Conservation (phyloP, 2,113 vertebrate species). For the Sakesphorus luctuosus region DNA sequence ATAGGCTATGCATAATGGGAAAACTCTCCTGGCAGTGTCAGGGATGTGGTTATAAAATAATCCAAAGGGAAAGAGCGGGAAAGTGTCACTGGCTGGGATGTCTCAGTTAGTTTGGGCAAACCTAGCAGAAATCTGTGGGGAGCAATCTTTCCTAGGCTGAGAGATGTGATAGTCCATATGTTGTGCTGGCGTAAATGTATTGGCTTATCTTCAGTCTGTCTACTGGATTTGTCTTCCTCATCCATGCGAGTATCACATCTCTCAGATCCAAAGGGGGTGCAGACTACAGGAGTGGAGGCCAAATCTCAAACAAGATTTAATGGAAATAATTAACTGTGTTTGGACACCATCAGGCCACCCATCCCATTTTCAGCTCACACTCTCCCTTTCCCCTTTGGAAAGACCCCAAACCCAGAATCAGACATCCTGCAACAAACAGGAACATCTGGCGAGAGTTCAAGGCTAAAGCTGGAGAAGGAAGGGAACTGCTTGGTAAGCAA, state of each 20-base stretch:
- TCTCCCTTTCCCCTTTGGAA: background rate
- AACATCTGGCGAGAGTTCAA: background rate
- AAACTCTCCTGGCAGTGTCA: background rate
- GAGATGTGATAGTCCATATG: conserved; percentile 44
- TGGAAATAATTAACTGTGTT: background rate
- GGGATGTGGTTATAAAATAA: background rate
- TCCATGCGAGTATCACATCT: background rate
- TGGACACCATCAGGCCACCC: conserved; percentile 4
- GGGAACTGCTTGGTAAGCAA: background rate
- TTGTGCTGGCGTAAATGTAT: background rate
- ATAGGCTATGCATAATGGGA: background rate
- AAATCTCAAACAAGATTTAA: background rate
- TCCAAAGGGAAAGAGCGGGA: background rate
- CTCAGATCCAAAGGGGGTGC: background rate
- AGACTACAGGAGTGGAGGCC: conserved; percentile 3
- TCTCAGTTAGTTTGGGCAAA: conserved; percentile 2
- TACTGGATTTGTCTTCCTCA: background rate
- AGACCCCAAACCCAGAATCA: conserved; percentile 22
- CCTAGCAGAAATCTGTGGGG: conserved; percentile 6
- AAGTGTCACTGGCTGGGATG: conserved; percentile 8
- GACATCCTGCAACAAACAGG: background rate
- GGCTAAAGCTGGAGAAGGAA: background rate
- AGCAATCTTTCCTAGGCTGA: conserved; percentile 10
- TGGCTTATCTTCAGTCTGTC: conserved; percentile 14
- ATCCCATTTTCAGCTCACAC: background rate